Percentiles rank a stretch among this genome's conserved stretches.
phyloP scores from a whole-genome alignment of 2,888 invertebrate species.

The Lasioglossum lativentre region DNA sequence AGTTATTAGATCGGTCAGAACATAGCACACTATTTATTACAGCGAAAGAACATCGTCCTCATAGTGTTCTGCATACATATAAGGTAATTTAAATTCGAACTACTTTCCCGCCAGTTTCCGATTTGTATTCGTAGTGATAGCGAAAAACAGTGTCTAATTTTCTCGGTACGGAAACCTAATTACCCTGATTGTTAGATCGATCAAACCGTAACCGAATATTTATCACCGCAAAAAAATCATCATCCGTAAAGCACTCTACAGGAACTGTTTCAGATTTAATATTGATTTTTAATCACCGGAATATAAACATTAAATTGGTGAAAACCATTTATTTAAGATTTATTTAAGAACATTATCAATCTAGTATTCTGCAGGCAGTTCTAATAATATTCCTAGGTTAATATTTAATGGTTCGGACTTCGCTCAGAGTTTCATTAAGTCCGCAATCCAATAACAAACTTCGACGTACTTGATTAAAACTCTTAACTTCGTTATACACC shows the following conservation, averaged over 20 bases:
- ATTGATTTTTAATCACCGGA: not conserved
- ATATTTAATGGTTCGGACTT: not conserved
- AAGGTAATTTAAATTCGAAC: not conserved
- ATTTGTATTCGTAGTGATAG: not conserved
- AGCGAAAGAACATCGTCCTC: not conserved
- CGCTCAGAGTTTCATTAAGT: not conserved
- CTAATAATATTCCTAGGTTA: not conserved
- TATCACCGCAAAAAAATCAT: not conserved
- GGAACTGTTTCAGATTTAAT: not conserved
- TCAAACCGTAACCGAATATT: not conserved
- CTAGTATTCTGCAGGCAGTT: not conserved
- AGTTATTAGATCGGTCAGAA: not conserved
- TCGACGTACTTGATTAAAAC: not conserved
- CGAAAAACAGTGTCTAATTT: not conserved
- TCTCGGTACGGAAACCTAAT: not conserved
- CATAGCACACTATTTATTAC: not conserved
- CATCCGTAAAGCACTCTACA: not conserved
- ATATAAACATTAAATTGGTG: not conserved
- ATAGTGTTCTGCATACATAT: not conserved
- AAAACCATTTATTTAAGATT: not conserved
- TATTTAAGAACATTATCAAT: not conserved
- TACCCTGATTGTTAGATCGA: not conserved
- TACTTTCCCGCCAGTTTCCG: not conserved
- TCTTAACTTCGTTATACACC: not conserved
- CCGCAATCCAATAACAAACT: not conserved